These are phyloP conservation scores for Tetragonula clypearis DNA, from an alignment of 1,140 invertebrate species.

Conservation along the genomic window DNA sequence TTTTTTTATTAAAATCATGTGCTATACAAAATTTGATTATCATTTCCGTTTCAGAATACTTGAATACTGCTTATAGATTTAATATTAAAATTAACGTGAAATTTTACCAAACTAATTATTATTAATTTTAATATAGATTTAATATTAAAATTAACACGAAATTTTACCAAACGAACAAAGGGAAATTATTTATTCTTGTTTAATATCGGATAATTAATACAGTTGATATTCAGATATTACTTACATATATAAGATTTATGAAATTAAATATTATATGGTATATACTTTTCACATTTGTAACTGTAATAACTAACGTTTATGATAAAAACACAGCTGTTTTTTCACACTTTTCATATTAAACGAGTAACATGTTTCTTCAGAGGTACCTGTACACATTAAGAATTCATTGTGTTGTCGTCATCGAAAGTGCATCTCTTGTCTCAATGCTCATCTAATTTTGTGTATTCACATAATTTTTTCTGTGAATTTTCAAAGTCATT, in stretches of 20 bases:
- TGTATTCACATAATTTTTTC: slow-evolving; percentile 9
- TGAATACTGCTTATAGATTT: not conserved
- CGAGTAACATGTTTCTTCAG: slow-evolving; percentile 30
- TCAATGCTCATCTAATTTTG: not conserved
- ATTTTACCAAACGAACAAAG: not conserved
- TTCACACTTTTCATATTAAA: slow-evolving; percentile 32
- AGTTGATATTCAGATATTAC: not conserved
- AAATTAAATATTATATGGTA: slow-evolving; percentile 1
- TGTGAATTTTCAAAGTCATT: slow-evolving; percentile 5
- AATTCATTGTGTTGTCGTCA: slow-evolving; percentile 37
- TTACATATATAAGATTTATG: not conserved
- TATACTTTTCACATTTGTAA: slow-evolving; percentile 15
- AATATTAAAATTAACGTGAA: not conserved
- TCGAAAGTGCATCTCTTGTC: slow-evolving; percentile 12
- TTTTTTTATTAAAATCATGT: slow-evolving; percentile 8
- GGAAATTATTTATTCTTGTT: not conserved
- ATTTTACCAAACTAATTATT: not conserved
- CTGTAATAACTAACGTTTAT: slow-evolving; percentile 11
- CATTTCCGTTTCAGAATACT: not conserved
- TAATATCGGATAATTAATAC: not conserved
- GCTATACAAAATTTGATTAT: not conserved
- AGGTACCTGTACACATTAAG: slow-evolving; percentile 64
- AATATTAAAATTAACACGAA: not conserved
- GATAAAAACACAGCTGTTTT: slow-evolving; percentile 26
- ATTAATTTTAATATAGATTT: not conserved